These are phyloP conservation scores for Eubasilissa regina DNA, from an alignment of 1,140 invertebrate genomes.

Conservation along the genomic window DNA sequence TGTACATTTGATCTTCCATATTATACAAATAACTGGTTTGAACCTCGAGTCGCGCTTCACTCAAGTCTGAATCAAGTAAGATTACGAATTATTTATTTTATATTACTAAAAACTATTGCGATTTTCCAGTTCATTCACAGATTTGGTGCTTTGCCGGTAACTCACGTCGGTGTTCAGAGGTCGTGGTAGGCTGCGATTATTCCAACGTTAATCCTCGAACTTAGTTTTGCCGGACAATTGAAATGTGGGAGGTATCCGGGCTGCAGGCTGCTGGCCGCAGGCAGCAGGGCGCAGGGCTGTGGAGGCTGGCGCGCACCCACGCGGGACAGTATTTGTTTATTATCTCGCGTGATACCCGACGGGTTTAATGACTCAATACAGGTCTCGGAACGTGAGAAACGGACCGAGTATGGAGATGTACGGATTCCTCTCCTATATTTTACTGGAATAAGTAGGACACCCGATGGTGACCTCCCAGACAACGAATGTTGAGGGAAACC, in stretches of 20 bases:
- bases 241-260: conserved; percentile 5
- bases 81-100: no score
- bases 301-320: neutral
- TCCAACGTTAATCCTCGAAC: neutral
- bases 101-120: no score
- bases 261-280: neutral
- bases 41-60: no score
- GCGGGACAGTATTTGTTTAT: conserved; percentile 32
- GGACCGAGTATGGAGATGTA: neutral
- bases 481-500: no score
- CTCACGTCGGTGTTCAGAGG: neutral
- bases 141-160: no score
- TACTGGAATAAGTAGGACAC: no score
- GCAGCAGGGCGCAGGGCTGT: neutral
- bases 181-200: neutral
- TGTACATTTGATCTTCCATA: no score
- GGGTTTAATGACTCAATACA: conserved; percentile 44
- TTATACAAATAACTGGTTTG: no score
- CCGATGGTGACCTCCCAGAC: no score
- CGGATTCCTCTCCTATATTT: no score
- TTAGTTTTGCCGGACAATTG: conserved; percentile 12
- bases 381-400: conserved; percentile 32
- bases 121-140: no score
- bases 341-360: conserved; percentile 18
- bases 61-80: no score